phyloP scores from a whole-genome alignment of 1,140 invertebrate genomes.

The Palaemon carinicauda region DNA sequence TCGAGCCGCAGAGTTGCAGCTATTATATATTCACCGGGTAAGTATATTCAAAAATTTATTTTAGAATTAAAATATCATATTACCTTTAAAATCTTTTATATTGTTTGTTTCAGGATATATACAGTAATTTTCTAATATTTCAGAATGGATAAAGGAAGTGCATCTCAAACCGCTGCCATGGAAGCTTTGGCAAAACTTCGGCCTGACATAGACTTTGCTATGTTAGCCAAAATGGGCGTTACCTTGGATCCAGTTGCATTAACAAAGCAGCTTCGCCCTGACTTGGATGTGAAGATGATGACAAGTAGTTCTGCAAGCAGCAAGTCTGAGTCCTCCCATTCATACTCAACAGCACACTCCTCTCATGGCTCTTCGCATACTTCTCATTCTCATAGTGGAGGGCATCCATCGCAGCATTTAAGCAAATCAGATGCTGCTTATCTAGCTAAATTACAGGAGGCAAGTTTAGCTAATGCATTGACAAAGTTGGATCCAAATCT shows the following conservation, averaged over 20 bases:
- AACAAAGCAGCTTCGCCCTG: slow-evolving; percentile 50
- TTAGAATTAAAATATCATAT: no score
- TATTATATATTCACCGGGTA: no score
- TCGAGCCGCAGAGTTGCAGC: no score
- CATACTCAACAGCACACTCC: slow-evolving; percentile 46
- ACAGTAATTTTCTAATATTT: background rate
- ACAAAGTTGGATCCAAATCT: slow-evolving; percentile 57
- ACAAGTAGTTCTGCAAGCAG: slow-evolving; percentile 39
- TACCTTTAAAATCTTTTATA: no score
- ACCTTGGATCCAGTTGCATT: slow-evolving; percentile 57
- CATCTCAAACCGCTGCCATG: slow-evolving; percentile 57
- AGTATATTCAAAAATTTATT: no score
- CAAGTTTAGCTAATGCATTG: slow-evolving; percentile 57
- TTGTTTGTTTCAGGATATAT: no score
- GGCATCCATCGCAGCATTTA: slow-evolving; percentile 40
- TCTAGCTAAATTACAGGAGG: slow-evolving; percentile 56
- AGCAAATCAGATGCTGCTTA: slow-evolving; percentile 58
- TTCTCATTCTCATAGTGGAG: slow-evolving; percentile 33
- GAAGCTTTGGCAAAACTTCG: slow-evolving; percentile 56
- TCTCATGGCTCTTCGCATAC: slow-evolving; percentile 38
- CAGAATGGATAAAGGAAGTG: slow-evolving; percentile 44
- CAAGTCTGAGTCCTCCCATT: slow-evolving; percentile 49
- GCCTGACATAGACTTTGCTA: slow-evolving; percentile 57
- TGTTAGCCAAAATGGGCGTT: slow-evolving; percentile 59
- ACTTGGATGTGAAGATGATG: slow-evolving; percentile 58